Conservation (phyloP, 2,888 invertebrate species). For the Caenorhabditis sp. region DNA sequence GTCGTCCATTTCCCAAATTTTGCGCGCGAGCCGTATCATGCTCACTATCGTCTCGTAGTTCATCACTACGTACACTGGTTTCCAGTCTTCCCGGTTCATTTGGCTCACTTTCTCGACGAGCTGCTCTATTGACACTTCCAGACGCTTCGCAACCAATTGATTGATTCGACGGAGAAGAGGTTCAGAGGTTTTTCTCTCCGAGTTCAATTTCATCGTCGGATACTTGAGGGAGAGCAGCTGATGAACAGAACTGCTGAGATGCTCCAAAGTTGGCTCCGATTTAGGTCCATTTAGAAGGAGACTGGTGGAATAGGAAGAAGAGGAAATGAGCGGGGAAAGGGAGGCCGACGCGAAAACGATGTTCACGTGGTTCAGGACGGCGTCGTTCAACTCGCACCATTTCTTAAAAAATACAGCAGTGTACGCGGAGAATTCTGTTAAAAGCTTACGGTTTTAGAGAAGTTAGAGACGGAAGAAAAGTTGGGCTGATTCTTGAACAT, state of each 20-base stretch:
- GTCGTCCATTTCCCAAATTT: slow-evolving; percentile 38
- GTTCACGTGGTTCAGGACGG: slow-evolving; percentile 8
- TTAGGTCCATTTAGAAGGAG: not conserved
- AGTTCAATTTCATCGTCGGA: not conserved
- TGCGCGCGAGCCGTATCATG: not conserved
- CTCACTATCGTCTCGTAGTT: slow-evolving; percentile 10
- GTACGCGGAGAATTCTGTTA: no score
- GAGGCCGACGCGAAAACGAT: not conserved
- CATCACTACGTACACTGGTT: slow-evolving; percentile 42
- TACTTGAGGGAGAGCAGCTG: not conserved
- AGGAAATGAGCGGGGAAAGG: not conserved
- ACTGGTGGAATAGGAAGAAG: not conserved
- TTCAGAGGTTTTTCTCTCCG: not conserved
- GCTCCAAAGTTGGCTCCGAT: not conserved
- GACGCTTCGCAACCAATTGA: not conserved
- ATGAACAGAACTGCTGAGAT: not conserved
- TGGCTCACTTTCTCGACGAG: not conserved
- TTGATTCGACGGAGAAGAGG: slow-evolving; percentile 1
- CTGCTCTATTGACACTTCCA: slow-evolving; percentile 7
- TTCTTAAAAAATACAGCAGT: slow-evolving; percentile 18
- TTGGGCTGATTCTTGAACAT: not conserved
- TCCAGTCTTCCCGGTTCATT: slow-evolving; percentile 36
- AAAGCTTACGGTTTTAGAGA: slow-evolving; percentile 17
- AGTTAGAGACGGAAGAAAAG: slow-evolving; percentile 3
- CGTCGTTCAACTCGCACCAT: slow-evolving; percentile 39